phyloP scores from a whole-genome alignment of 35 echinoderm and acorn worm genomes.

The Ptychodera flava region DNA sequence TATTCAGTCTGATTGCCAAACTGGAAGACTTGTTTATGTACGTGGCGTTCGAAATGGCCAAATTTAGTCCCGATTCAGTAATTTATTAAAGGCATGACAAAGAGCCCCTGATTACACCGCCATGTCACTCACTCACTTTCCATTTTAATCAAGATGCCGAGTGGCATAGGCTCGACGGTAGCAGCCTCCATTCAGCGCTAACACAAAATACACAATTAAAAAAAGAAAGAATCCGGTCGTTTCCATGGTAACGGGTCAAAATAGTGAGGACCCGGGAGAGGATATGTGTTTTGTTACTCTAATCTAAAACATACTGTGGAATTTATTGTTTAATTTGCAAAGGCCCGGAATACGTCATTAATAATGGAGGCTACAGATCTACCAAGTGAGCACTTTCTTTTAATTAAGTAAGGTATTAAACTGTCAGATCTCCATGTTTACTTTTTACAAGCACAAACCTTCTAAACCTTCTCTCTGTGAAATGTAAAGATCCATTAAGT shows the following conservation, averaged over 20 bases:
- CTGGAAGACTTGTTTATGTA: slow-evolving; percentile 1
- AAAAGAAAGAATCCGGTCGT: background rate
- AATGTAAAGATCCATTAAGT: too few species aligned
- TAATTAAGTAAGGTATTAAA: too few species aligned
- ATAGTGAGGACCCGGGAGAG: background rate
- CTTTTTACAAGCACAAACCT: too few species aligned
- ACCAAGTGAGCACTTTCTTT: too few species aligned
- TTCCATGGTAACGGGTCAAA: too few species aligned
- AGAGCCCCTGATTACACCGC: background rate
- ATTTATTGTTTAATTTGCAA: background rate
- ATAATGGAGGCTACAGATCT: too few species aligned
- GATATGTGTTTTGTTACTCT: background rate
- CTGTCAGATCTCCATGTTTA: too few species aligned
- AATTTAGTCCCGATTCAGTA: background rate
- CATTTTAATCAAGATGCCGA: background rate
- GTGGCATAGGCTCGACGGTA: background rate
- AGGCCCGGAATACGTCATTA: too few species aligned
- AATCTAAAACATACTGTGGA: background rate
- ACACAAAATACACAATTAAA: background rate
- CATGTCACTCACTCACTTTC: background rate
- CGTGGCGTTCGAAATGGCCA: background rate
- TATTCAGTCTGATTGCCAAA: background rate
- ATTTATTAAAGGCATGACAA: background rate
- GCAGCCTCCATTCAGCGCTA: background rate
- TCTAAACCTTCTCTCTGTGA: too few species aligned